Percentiles rank a stretch among this genome's conserved stretches.
Evolutionary conservation across 2,113 vertebrate species (phyloP).

Genomic region (Dolichotis patagonum): DNA sequence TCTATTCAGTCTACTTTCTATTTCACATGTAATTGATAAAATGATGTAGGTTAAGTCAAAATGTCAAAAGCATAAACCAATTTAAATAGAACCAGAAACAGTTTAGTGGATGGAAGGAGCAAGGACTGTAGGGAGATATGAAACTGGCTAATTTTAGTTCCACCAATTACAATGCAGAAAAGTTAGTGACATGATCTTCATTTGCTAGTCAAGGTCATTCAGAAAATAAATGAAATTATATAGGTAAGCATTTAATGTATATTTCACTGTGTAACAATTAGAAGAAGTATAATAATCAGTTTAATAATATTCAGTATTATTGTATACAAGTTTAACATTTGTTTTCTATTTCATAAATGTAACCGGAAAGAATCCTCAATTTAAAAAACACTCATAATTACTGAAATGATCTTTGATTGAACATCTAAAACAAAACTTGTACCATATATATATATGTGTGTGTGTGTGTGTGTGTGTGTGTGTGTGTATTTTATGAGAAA

Average conservation of each 20-base stretch:
- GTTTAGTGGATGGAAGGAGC: background rate
- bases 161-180: background rate
- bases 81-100: background rate
- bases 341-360: slow-evolving; percentile 1
- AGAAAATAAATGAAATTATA: background rate
- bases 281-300: background rate
- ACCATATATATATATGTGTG: background rate
- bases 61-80: background rate
- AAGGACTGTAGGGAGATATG: background rate
- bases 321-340: background rate
- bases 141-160: slow-evolving; percentile 4
- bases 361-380: slow-evolving; percentile 7
- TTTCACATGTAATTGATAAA: background rate
- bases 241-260: background rate
- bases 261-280: background rate
- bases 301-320: background rate
- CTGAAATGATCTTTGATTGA: background rate
- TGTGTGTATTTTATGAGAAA: slow-evolving; percentile 37
- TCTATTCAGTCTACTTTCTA: background rate
- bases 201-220: background rate
- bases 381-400: background rate
- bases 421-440: background rate
- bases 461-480: too few species aligned
- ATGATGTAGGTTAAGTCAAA: background rate
- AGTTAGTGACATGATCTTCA: background rate